A percentile compares a stretch with the other conserved stretches of the same genome.
phyloP scores from a whole-genome alignment of 2,113 vertebrate species.

The Gasterosteus aculeatus region DNA sequence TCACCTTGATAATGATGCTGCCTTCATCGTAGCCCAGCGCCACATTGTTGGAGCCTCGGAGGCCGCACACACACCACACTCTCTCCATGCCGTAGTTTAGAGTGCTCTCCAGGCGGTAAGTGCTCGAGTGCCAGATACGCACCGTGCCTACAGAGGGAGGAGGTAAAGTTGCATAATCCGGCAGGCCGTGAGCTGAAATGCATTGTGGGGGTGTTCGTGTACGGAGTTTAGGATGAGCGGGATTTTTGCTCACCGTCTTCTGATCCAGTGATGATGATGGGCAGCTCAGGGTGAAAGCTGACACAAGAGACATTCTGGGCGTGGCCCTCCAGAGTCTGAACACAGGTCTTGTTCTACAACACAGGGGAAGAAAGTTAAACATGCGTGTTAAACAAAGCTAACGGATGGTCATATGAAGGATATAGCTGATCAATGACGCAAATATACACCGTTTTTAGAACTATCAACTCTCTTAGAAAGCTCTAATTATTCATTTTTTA shows the following conservation, averaged over 20 bases:
- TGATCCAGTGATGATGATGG: slow-evolving; percentile 98
- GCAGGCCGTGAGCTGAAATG: not conserved
- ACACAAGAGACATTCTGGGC: slow-evolving; percentile 98
- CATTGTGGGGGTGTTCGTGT: not conserved
- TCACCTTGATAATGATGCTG: slow-evolving; percentile 99
- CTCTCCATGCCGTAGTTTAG: slow-evolving; percentile 98
- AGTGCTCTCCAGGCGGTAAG: slow-evolving; percentile 95
- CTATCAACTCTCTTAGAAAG: not conserved
- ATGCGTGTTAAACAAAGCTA: not conserved
- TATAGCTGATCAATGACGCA: not conserved
- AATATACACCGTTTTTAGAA: not conserved
- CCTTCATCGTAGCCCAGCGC: slow-evolving; percentile 97
- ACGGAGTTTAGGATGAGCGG: not conserved
- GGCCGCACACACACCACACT: slow-evolving; percentile 96
- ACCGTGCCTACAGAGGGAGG: slow-evolving; percentile 86
- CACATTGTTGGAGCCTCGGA: slow-evolving; percentile 96
- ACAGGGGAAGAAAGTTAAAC: not conserved
- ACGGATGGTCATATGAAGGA: not conserved
- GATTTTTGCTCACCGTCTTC: slow-evolving; percentile 89
- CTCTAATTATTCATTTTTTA: not conserved
- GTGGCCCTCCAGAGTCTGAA: slow-evolving; percentile 96
- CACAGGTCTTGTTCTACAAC: slow-evolving; percentile 95
- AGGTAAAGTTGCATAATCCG: not conserved
- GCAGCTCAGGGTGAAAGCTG: slow-evolving; percentile 97
- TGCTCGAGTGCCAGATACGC: slow-evolving; percentile 98